A percentile compares a stretch with the other conserved stretches of the same genome.
These are phyloP conservation scores for Alentia gelatinosa DNA, from an alignment of 2,888 invertebrate genomes.

Conservation along the genomic window DNA sequence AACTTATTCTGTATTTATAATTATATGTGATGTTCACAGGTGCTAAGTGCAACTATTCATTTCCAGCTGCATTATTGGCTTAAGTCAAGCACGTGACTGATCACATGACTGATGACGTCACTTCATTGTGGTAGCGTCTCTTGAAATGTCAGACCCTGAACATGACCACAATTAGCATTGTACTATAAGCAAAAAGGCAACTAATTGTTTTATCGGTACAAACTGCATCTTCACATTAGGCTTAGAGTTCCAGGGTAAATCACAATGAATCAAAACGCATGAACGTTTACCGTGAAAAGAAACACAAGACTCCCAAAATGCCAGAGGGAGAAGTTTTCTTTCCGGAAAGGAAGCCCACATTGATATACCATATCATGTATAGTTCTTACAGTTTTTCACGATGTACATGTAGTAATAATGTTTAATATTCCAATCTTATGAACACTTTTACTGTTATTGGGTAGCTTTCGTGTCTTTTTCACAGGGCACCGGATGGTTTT, in stretches of 20 bases:
- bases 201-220: neutral
- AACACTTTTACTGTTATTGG: slow-evolving; percentile 29
- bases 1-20: slow-evolving; percentile 50
- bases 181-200: neutral
- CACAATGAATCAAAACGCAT: neutral
- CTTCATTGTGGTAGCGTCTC: neutral
- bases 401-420: slow-evolving; percentile 46
- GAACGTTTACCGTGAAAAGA: neutral
- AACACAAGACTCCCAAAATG: neutral
- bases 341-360: neutral
- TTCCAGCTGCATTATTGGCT: slow-evolving; percentile 45
- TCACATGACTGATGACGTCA: slow-evolving; percentile 35
- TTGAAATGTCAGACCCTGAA: neutral
- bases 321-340: neutral
- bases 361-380: slow-evolving; percentile 54
- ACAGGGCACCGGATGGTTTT: neutral
- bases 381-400: slow-evolving; percentile 51
- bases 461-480: slow-evolving; percentile 52
- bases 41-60: slow-evolving; percentile 48
- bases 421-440: slow-evolving; percentile 40
- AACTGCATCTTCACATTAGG: neutral
- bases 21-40: slow-evolving; percentile 48
- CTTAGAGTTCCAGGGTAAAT: neutral
- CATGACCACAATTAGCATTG: neutral
- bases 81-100: slow-evolving; percentile 41